A percentile compares a stretch with the other conserved stretches of the same genome.
phyloP scores from a whole-genome alignment of 2,888 invertebrate species.

The Laspeyria flexula region DNA sequence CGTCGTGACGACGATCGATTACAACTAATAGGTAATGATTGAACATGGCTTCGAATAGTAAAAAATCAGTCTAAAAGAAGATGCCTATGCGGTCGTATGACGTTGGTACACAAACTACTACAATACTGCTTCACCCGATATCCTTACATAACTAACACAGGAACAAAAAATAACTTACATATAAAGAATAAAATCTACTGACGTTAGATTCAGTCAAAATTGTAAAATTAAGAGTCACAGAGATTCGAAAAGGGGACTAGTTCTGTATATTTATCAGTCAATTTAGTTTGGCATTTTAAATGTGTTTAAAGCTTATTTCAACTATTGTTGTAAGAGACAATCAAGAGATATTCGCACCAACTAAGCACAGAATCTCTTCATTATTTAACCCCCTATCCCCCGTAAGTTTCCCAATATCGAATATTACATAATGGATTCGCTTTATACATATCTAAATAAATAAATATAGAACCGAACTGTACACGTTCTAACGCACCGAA shows the following conservation, averaged over 20 bases:
- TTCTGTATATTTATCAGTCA: slow-evolving; percentile 41
- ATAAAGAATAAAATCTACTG: slow-evolving; percentile 46
- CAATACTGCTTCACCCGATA: slow-evolving; percentile 45
- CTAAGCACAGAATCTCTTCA: not conserved
- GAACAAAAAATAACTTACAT: slow-evolving; percentile 57
- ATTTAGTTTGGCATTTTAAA: slow-evolving; percentile 39
- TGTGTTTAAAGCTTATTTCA: slow-evolving; percentile 35
- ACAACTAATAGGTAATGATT: slow-evolving; percentile 42
- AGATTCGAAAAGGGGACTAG: slow-evolving; percentile 46
- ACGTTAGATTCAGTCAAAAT: slow-evolving; percentile 55
- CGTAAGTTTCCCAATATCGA: not conserved
- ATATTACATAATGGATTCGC: slow-evolving; percentile 13
- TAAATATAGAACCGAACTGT: slow-evolving; percentile 46
- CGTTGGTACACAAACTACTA: slow-evolving; percentile 57
- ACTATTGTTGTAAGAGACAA: slow-evolving; percentile 31
- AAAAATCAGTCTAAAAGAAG: slow-evolving; percentile 80
- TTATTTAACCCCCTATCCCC: not conserved
- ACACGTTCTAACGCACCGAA: slow-evolving; percentile 32
- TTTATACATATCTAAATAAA: slow-evolving; percentile 40
- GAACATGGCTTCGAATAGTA: slow-evolving; percentile 50
- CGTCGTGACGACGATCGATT: slow-evolving; percentile 17
- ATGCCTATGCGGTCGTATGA: slow-evolving; percentile 58
- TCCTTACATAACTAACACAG: slow-evolving; percentile 67
- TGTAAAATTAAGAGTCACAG: slow-evolving; percentile 43
- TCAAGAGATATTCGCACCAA: slow-evolving; percentile 29